phyloP scores from a whole-genome alignment of 2,888 invertebrate genomes.

The Anoplius nigerrimus region DNA sequence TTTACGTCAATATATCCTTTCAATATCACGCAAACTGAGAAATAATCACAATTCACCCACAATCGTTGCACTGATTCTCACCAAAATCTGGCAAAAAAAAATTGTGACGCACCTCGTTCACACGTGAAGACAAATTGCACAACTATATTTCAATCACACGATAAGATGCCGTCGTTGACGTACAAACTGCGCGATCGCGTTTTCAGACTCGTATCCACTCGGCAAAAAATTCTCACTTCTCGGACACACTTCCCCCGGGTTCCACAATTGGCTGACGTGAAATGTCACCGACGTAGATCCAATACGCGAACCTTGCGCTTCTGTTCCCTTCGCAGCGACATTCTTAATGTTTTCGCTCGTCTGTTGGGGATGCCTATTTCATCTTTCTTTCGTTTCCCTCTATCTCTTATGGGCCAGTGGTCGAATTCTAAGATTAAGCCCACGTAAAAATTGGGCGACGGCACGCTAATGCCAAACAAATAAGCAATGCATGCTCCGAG shows the following conservation, averaged over 20 bases:
- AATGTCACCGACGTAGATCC: constrained; percentile 27
- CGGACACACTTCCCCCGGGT: neutral
- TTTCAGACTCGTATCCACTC: too few relatives aligned
- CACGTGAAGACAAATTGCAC: too few relatives aligned
- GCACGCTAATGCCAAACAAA: too few relatives aligned
- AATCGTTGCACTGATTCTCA: constrained; percentile 40
- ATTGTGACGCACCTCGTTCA: too few relatives aligned
- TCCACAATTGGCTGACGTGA: neutral
- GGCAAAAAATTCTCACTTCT: neutral
- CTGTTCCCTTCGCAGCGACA: neutral
- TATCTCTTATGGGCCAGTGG: too few relatives aligned
- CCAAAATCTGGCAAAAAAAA: constrained; percentile 16
- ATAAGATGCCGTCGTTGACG: neutral
- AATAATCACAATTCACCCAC: constrained; percentile 27
- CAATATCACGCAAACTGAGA: neutral
- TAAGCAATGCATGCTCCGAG: too few relatives aligned
- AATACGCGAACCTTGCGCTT: neutral
- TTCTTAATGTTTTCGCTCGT: neutral
- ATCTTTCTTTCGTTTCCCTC: neutral
- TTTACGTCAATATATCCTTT: constrained; percentile 3
- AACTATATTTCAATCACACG: constrained; percentile 36
- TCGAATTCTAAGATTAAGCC: too few relatives aligned
- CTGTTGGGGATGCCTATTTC: neutral
- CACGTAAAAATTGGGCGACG: too few relatives aligned
- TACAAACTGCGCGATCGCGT: neutral